Percentiles rank a stretch among this genome's conserved stretches.
These are phyloP conservation scores for Sphaerophoria rueppellii DNA, from an alignment of 2,888 invertebrate species.

Conservation along the genomic window DNA sequence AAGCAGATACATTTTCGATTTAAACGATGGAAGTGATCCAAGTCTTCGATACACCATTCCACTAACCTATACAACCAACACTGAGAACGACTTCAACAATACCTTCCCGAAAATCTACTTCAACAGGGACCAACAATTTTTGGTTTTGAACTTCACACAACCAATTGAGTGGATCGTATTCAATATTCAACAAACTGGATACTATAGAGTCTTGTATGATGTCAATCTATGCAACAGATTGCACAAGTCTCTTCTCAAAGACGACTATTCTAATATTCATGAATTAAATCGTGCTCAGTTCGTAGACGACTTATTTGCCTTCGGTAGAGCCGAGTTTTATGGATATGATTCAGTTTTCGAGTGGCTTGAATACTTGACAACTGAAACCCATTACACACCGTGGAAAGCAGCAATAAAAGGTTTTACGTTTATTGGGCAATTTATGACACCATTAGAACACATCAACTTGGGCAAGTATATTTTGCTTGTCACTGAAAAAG, in stretches of 20 bases:
- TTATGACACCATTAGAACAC: constrained; percentile 77
- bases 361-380: constrained; percentile 86
- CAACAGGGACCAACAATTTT: constrained; percentile 51
- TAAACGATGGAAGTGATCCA: constrained; percentile 74
- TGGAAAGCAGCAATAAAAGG: constrained; percentile 87
- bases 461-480: constrained; percentile 81
- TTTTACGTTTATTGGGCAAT: constrained; percentile 80
- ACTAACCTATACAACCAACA: constrained; percentile 78
- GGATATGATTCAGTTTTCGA: constrained; percentile 84
- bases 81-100: constrained; percentile 75
- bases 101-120: constrained; percentile 75
- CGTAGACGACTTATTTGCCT: constrained; percentile 88
- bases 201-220: constrained; percentile 88
- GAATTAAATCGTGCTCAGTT: constrained; percentile 88
- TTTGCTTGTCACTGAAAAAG: constrained; percentile 81
- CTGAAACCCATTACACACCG: constrained; percentile 89
- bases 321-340: constrained; percentile 84
- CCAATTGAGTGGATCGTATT: constrained; percentile 78
- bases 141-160: constrained; percentile 44
- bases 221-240: constrained; percentile 83
- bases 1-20: constrained; percentile 76
- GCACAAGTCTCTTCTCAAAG: constrained; percentile 70
- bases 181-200: constrained; percentile 79
- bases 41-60: constrained; percentile 77
- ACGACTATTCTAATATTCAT: constrained; percentile 75